phyloP scores from a whole-genome alignment of 2,888 invertebrate species.

The Plagodis pulveraria region DNA sequence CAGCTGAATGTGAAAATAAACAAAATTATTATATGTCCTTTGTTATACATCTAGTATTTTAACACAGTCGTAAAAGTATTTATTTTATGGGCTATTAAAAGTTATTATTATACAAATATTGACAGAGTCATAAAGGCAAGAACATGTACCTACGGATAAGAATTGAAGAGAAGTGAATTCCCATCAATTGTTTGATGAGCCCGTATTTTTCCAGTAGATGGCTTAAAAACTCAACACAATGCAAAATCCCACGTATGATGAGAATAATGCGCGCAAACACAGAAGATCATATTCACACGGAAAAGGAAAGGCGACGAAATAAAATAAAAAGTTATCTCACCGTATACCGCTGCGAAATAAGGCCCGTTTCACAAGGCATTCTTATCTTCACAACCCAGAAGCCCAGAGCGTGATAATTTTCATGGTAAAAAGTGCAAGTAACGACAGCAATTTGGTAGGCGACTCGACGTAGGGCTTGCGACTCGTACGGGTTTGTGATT shows the following conservation, averaged over 20 bases:
- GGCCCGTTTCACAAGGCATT: constrained; percentile 13
- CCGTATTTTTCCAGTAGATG: no score
- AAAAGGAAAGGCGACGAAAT: constrained; percentile 10
- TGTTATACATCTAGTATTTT: no score
- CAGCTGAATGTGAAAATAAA: no score
- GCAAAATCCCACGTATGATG: constrained; percentile 15
- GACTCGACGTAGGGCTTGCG: constrained; percentile 44
- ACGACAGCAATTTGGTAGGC: constrained; percentile 60
- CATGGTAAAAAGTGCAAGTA: constrained; percentile 68
- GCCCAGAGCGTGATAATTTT: constrained; percentile 25
- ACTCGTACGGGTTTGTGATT: constrained; percentile 64
- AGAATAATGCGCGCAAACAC: constrained; percentile 3
- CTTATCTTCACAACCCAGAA: constrained; percentile 21
- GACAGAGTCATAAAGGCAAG: no score
- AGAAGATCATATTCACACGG: constrained; percentile 15
- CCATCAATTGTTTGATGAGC: no score
- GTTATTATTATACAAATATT: no score
- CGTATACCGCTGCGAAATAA: constrained; percentile 11
- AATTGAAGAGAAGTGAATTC: no score
- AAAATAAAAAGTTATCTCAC: constrained; percentile 8
- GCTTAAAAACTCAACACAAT: neutral
- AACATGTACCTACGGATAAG: no score
- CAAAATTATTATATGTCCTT: no score
- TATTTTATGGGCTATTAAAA: no score
- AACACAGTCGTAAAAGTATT: no score